Evolutionary conservation across 2,797 vertebrate species (phyloP).

Genomic region (Crocidura indochinensis): DNA sequence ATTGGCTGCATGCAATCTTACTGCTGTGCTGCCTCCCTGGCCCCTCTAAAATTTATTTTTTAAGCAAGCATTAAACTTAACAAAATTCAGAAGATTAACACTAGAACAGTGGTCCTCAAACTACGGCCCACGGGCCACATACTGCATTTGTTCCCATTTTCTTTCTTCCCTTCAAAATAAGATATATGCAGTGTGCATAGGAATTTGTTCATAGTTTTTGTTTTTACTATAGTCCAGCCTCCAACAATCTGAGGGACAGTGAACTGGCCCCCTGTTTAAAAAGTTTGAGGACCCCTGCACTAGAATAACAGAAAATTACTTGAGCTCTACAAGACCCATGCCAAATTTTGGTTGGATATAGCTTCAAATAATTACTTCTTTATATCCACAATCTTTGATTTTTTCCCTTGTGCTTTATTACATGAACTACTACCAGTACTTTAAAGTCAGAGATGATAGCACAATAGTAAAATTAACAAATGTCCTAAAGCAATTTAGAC

Average conservation of each 20-base stretch:
- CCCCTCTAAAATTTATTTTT: constrained; percentile 15
- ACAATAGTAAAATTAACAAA: background rate
- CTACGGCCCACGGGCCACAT: too few relatives aligned
- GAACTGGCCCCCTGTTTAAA: too few relatives aligned
- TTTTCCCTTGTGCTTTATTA: constrained; percentile 44
- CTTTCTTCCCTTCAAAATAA: too few relatives aligned
- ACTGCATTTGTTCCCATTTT: too few relatives aligned
- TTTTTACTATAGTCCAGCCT: too few relatives aligned
- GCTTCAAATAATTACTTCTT: background rate
- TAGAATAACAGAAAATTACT: constrained; percentile 7
- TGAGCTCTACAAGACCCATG: constrained; percentile 20
- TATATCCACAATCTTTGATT: background rate
- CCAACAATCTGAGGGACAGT: too few relatives aligned
- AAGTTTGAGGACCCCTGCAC: too few relatives aligned
- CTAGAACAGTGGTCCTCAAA: too few relatives aligned
- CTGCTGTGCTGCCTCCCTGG: too few relatives aligned
- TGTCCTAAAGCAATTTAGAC: constrained; percentile 32
- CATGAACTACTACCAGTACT: constrained; percentile 34
- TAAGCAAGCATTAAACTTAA: constrained; percentile 19
- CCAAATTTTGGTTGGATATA: constrained; percentile 13
- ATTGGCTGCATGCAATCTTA: too few relatives aligned
- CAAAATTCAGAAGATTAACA: constrained; percentile 15
- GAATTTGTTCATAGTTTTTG: too few relatives aligned
- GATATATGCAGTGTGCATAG: too few relatives aligned
- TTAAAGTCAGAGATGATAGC: background rate